phyloP scores from a whole-genome alignment of 2,113 vertebrate species.

The Pardalotus punctatus region DNA sequence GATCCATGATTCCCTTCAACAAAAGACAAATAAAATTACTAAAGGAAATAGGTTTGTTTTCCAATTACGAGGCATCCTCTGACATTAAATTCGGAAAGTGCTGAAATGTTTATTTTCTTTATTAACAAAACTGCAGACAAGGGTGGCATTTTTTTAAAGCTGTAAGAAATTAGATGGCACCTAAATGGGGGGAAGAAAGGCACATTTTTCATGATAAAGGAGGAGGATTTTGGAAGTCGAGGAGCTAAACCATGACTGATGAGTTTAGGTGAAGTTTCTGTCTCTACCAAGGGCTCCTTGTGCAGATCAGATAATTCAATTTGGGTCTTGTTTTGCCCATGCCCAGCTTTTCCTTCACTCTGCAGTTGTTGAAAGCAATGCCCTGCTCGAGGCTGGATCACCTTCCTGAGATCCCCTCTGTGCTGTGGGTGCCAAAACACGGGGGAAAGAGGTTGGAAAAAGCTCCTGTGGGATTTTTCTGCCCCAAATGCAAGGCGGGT shows the following conservation, averaged over 20 bases:
- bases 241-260: slow-evolving; percentile 36
- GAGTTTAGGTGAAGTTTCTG: neutral
- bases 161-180: neutral
- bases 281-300: neutral
- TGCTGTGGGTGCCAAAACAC: neutral
- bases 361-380: neutral
- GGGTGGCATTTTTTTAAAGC: neutral
- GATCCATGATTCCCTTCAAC: neutral
- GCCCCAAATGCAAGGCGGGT: no score
- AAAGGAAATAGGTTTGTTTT: neutral
- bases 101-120: neutral
- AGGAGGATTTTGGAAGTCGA: neutral
- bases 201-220: slow-evolving; percentile 28
- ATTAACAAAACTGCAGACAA: neutral
- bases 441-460: no score
- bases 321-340: neutral
- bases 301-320: neutral
- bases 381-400: neutral
- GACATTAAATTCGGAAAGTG: neutral
- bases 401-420: neutral
- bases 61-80: neutral
- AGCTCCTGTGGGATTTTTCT: no score
- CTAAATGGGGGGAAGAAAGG: neutral
- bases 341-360: neutral
- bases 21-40: neutral